These are phyloP conservation scores for Myotis lucifugus DNA, from an alignment of 2,113 vertebrate species.

Conservation along the genomic window DNA sequence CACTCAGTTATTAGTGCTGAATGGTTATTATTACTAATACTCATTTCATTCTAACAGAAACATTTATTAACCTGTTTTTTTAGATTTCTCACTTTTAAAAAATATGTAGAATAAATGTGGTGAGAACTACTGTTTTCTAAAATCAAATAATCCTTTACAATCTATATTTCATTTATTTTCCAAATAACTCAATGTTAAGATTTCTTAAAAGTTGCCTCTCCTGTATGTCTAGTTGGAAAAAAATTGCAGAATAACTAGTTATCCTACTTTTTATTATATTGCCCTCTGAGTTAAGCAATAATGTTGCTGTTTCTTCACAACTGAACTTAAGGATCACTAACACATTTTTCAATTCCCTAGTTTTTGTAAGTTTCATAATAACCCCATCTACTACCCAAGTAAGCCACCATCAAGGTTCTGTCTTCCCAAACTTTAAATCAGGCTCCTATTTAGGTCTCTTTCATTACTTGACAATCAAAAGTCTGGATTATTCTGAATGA, in stretches of 20 bases:
- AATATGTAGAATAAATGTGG: neutral
- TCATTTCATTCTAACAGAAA: neutral
- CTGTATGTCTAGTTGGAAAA: neutral
- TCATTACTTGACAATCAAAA: neutral
- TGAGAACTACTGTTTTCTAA: neutral
- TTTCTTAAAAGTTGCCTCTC: neutral
- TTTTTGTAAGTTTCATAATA: neutral
- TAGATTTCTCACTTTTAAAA: constrained; percentile 15
- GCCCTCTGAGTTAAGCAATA: constrained; percentile 14
- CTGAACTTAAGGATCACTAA: neutral
- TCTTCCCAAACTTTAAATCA: neutral
- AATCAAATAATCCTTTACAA: neutral
- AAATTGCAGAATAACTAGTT: neutral
- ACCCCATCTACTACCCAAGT: neutral
- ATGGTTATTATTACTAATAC: neutral
- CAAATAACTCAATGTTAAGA: constrained; percentile 22
- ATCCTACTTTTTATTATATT: neutral
- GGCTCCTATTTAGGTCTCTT: neutral
- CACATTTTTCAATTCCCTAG: neutral
- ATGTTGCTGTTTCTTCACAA: neutral
- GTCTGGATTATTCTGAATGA: neutral
- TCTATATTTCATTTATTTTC: constrained; percentile 39
- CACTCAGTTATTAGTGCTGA: neutral
- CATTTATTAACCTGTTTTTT: neutral
- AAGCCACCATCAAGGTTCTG: neutral